phyloP scores from a whole-genome alignment of 2,797 vertebrate species.

The Clarias fuscus region DNA sequence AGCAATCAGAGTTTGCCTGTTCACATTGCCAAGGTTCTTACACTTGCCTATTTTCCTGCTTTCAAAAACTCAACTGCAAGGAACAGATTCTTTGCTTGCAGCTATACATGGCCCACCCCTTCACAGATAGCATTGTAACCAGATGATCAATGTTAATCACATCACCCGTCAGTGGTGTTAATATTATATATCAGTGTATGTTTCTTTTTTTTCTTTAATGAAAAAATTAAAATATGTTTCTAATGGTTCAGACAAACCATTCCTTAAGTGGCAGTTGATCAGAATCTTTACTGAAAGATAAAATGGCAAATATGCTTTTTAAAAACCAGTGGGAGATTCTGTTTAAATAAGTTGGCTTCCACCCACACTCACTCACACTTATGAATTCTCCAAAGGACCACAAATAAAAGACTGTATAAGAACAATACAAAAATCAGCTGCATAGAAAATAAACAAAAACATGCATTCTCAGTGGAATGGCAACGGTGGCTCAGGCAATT shows the following conservation, averaged over 20 bases:
- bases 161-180: too few relatives aligned
- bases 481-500: too few relatives aligned
- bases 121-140: too few relatives aligned
- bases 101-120: too few relatives aligned
- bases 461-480: neutral
- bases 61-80: too few relatives aligned
- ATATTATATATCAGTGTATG: too few relatives aligned
- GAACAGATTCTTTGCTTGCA: too few relatives aligned
- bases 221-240: neutral
- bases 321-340: neutral
- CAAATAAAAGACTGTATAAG: neutral
- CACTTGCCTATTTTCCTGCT: too few relatives aligned
- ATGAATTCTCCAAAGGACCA: neutral
- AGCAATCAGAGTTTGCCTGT: too few relatives aligned
- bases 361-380: neutral
- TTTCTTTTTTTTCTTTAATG: neutral
- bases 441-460: neutral
- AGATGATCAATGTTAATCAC: too few relatives aligned
- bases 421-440: neutral
- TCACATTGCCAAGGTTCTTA: too few relatives aligned
- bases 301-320: neutral
- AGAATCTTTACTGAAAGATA: neutral
- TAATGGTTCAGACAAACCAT: neutral
- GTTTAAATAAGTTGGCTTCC: neutral
- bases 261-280: neutral